These are phyloP conservation scores for Chaetodon trifasciatus DNA, from an alignment of 2,797 vertebrate genomes.

Conservation along the genomic window DNA sequence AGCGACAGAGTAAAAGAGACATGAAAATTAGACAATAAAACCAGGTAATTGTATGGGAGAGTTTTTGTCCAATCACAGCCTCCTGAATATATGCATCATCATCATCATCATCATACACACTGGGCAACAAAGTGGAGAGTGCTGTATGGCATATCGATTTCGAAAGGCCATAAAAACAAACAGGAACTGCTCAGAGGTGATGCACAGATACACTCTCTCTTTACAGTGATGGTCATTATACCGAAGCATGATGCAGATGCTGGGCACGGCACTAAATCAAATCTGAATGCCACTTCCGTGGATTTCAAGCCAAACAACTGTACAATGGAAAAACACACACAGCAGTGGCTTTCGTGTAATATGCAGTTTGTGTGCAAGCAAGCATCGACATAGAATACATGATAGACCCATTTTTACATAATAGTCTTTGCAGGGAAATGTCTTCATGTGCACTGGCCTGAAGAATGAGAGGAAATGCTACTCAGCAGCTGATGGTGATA, in stretches of 20 bases:
- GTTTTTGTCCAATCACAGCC: conserved; percentile 53
- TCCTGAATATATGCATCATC: conserved; percentile 60
- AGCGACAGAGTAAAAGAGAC: conserved; percentile 49
- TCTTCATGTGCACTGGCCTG: conserved; percentile 37
- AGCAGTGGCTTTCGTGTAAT: conserved; percentile 7
- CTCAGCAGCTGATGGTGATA: conserved; percentile 48
- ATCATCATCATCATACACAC: conserved; percentile 54
- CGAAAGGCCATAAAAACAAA: conserved; percentile 71
- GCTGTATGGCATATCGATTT: conserved; percentile 61
- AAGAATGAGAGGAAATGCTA: conserved; percentile 39
- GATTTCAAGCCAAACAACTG: conserved; percentile 39
- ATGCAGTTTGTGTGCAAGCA: conserved; percentile 3
- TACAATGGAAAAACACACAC: conserved; percentile 30
- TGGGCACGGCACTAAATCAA: conserved; percentile 38
- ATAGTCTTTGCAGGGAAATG: conserved; percentile 30
- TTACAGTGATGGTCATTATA: conserved; percentile 60
- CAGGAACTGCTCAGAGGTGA: conserved; percentile 61
- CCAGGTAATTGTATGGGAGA: conserved; percentile 52
- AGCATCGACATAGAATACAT: conserved; percentile 15
- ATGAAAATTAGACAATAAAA: conserved; percentile 75
- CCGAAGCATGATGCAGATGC: conserved; percentile 47
- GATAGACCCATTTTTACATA: conserved; percentile 36
- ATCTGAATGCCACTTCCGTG: conserved; percentile 36
- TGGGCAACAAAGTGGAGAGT: conserved; percentile 58
- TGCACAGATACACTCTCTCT: conserved; percentile 50